phyloP scores from a whole-genome alignment of 2,113 vertebrate species.

The Otus sunia region DNA sequence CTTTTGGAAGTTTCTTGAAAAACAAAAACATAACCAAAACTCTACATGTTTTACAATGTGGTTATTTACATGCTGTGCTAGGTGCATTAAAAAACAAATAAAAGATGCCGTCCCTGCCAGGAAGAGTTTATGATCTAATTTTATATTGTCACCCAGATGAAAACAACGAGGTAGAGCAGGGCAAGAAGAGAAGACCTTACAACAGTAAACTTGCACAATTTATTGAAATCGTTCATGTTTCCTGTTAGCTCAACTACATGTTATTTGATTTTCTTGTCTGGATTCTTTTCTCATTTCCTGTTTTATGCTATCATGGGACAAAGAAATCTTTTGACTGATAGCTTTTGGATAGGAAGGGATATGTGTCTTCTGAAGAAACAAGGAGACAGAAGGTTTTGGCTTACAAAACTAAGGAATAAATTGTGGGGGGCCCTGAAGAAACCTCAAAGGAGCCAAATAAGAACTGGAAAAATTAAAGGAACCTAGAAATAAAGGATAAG shows the following conservation, averaged over 20 bases:
- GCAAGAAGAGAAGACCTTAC: background rate
- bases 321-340: background rate
- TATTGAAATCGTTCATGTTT: background rate
- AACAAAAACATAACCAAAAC: background rate
- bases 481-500: background rate
- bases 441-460: background rate
- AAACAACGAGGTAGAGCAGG: background rate
- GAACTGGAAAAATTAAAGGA: background rate
- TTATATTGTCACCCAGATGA: background rate
- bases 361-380: background rate
- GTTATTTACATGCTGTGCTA: background rate
- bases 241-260: background rate
- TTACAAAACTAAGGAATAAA: background rate
- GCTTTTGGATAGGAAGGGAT: background rate
- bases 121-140: background rate
- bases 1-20: background rate
- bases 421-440: background rate
- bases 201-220: background rate
- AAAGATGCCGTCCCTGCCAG: background rate
- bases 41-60: background rate
- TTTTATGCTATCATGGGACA: accelerated
- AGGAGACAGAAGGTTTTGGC: background rate
- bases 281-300: background rate
- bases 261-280: background rate
- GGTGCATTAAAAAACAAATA: background rate